Conservation (phyloP, 2,888 invertebrate genomes). For the Dusona sp. region DNA sequence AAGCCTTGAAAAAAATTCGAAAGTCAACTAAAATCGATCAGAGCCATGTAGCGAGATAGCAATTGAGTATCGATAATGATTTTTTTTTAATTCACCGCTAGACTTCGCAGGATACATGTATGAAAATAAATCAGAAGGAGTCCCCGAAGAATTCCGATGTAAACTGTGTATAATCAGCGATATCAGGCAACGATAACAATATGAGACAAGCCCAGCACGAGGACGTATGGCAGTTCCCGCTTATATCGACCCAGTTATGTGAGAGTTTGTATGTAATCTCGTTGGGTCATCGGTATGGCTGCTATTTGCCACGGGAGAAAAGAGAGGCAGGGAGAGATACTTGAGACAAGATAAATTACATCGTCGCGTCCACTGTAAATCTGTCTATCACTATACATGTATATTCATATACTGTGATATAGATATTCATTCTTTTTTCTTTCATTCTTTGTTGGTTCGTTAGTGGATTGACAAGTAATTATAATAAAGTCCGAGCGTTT, state of each 20-base stretch:
- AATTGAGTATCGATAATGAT: constrained; percentile 23
- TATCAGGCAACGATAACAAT: constrained; percentile 41
- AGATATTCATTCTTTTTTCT: background rate
- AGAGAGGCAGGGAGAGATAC: constrained; percentile 29
- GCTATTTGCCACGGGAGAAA: constrained; percentile 63
- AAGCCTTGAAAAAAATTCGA: constrained; percentile 12
- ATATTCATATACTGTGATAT: background rate
- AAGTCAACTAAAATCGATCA: constrained; percentile 16
- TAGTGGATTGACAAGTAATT: background rate
- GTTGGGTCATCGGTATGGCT: constrained; percentile 65
- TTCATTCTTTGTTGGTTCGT: background rate
- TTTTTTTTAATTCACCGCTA: background rate
- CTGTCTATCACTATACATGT: constrained; percentile 18
- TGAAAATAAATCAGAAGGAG: constrained; percentile 14
- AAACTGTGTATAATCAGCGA: constrained; percentile 38
- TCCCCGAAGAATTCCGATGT: constrained; percentile 38
- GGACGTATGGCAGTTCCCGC: constrained; percentile 24
- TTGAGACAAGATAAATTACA: constrained; percentile 49
- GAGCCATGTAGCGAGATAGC: constrained; percentile 7
- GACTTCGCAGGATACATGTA: background rate
- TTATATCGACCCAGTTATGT: constrained; percentile 66
- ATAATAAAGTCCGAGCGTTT: background rate
- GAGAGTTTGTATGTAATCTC: constrained; percentile 68
- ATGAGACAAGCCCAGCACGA: constrained; percentile 42
- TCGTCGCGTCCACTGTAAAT: constrained; percentile 29